Conservation (phyloP, 1,140 invertebrate genomes). For the Cyphomyrmex costatus region DNA sequence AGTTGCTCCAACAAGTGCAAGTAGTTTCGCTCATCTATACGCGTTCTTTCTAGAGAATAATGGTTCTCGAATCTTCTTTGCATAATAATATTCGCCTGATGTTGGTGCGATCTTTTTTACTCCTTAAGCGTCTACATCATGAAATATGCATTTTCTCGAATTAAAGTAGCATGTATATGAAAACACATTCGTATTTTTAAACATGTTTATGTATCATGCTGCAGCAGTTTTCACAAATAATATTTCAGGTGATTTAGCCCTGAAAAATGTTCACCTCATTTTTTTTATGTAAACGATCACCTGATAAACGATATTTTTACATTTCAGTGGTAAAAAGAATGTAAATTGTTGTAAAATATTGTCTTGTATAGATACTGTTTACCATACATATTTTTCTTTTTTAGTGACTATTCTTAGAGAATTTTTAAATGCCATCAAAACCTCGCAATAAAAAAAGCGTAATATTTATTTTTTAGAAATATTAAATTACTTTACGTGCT, state of each 20-base stretch:
- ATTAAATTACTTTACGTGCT: too few species aligned
- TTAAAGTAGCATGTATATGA: not conserved
- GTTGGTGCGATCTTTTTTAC: not conserved
- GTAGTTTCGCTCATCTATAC: slow-evolving; percentile 12
- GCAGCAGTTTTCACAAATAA: not conserved
- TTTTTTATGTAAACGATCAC: too few species aligned
- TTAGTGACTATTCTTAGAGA: too few species aligned
- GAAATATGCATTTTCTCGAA: not conserved
- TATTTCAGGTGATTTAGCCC: not conserved
- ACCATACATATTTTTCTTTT: too few species aligned
- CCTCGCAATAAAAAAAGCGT: too few species aligned
- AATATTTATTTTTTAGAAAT: too few species aligned
- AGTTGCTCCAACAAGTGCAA: slow-evolving; percentile 42
- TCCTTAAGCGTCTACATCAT: not conserved
- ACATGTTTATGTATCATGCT: not conserved
- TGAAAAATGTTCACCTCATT: too few species aligned
- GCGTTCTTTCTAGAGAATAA: slow-evolving; percentile 13
- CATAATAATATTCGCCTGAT: not conserved
- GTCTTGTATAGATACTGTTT: too few species aligned
- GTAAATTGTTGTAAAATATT: too few species aligned
- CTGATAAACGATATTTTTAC: too few species aligned
- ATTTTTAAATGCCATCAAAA: too few species aligned
- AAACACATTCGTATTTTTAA: not conserved
- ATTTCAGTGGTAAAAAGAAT: too few species aligned
- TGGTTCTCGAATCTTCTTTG: slow-evolving; percentile 4